Conservation (phyloP, 2,797 vertebrate genomes). For the Scolopax rusticola region DNA sequence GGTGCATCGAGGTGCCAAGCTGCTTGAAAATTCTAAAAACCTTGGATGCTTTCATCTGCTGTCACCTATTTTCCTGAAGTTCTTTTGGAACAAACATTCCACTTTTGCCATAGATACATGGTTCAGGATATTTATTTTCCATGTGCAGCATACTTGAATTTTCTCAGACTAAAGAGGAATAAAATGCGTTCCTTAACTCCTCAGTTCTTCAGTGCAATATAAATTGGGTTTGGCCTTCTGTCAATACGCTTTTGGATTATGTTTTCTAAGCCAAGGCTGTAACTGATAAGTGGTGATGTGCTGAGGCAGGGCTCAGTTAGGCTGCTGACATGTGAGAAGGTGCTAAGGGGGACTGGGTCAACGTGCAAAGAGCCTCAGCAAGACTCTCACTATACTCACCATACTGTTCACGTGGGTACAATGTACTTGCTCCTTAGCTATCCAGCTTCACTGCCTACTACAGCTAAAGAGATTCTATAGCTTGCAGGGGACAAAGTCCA, state of each 20-base stretch:
- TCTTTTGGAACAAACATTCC: background rate
- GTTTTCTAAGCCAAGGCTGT: background rate
- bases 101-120: fast-evolving
- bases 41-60: background rate
- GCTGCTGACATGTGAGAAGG: background rate
- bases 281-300: background rate
- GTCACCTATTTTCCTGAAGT: background rate
- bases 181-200: background rate
- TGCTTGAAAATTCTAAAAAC: background rate
- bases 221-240: background rate
- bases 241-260: background rate
- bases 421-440: background rate
- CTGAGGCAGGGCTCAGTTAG: fast-evolving
- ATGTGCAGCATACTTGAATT: background rate
- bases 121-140: background rate
- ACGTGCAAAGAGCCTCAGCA: background rate
- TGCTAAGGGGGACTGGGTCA: background rate
- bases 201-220: background rate
- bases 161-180: background rate
- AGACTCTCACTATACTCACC: background rate
- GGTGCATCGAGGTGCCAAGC: background rate
- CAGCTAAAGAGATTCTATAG: background rate
- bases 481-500: background rate
- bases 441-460: background rate
- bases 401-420: fast-evolving